phyloP scores from a whole-genome alignment of 2,888 invertebrate species.

The Dione juno region DNA sequence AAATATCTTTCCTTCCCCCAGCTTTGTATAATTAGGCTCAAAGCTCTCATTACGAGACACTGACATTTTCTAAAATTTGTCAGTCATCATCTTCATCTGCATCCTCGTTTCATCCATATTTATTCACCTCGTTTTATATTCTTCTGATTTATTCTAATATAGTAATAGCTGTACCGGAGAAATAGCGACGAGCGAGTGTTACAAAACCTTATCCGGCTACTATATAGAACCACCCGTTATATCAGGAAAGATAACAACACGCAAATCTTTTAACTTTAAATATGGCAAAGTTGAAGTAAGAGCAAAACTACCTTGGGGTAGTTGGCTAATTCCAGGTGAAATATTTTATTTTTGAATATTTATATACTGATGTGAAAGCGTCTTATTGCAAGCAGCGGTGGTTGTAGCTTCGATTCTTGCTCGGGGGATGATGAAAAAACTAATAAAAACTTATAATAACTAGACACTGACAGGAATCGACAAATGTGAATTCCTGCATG shows the following conservation, averaged over 20 bases:
- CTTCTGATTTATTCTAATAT: neutral
- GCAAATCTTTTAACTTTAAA: constrained; percentile 79
- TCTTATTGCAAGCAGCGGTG: no score
- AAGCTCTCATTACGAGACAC: no score
- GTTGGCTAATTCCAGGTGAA: constrained; percentile 81
- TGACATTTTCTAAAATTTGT: no score
- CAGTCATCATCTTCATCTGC: neutral
- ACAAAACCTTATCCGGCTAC: constrained; percentile 1
- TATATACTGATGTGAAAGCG: no score
- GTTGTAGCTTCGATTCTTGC: no score
- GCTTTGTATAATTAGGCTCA: no score
- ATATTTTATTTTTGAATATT: neutral
- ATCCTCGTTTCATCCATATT: neutral
- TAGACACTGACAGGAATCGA: no score
- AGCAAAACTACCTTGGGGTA: constrained; percentile 84
- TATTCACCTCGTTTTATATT: neutral
- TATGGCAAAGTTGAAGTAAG: constrained; percentile 83
- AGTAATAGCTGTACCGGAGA: constrained; percentile 24
- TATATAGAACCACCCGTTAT: constrained; percentile 82
- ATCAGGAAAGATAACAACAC: constrained; percentile 81
- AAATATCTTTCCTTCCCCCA: no score
- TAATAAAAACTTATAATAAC: no score
- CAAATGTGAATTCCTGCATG: no score
- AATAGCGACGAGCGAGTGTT: constrained; percentile 21
- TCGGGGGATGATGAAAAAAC: no score